Percentiles rank a stretch among this genome's conserved stretches.
These are phyloP conservation scores for Corella eumyota DNA, from an alignment of 23 tunicate genomes.

Conservation along the genomic window DNA sequence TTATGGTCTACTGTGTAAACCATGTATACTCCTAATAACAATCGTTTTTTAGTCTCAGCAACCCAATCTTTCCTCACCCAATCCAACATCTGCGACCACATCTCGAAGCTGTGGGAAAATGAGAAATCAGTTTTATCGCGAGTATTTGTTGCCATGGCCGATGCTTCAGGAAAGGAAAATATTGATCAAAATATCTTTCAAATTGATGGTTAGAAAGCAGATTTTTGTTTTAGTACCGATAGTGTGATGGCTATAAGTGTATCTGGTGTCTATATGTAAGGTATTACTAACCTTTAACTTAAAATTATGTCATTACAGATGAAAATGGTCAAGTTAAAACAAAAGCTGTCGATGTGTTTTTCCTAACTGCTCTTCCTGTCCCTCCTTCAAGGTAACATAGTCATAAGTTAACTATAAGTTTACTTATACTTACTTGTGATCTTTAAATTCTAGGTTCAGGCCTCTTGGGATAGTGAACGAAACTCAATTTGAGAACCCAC, in stretches of 20 bases:
- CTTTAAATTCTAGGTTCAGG: conserved; percentile 37
- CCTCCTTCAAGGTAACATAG: conserved; percentile 71
- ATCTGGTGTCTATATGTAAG: too few relatives aligned
- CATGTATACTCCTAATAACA: too few relatives aligned
- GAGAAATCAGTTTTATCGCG: conserved; percentile 30
- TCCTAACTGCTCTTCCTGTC: conserved; percentile 34
- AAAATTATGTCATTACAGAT: too few relatives aligned
- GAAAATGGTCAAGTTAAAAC: not conserved
- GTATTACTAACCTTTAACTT: too few relatives aligned
- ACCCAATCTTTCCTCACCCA: conserved; percentile 52
- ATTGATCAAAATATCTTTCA: not conserved
- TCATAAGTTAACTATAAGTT: not conserved
- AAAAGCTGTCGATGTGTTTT: conserved; percentile 48
- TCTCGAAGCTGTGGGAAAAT: conserved; percentile 56
- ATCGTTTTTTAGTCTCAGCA: not conserved
- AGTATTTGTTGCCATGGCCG: conserved; percentile 45
- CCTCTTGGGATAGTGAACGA: conserved; percentile 49
- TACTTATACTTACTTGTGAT: not conserved
- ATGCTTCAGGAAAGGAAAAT: conserved; percentile 16
- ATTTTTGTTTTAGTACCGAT: too few relatives aligned
- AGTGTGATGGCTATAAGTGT: too few relatives aligned
- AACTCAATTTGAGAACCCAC: conserved; percentile 36
- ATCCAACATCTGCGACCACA: conserved; percentile 24
- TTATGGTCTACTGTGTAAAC: too few relatives aligned
- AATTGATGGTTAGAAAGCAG: too few relatives aligned